A percentile compares a stretch with the other conserved stretches of the same genome.
Conservation (phyloP, 2,888 invertebrate species). For the Glomeris marginata region DNA sequence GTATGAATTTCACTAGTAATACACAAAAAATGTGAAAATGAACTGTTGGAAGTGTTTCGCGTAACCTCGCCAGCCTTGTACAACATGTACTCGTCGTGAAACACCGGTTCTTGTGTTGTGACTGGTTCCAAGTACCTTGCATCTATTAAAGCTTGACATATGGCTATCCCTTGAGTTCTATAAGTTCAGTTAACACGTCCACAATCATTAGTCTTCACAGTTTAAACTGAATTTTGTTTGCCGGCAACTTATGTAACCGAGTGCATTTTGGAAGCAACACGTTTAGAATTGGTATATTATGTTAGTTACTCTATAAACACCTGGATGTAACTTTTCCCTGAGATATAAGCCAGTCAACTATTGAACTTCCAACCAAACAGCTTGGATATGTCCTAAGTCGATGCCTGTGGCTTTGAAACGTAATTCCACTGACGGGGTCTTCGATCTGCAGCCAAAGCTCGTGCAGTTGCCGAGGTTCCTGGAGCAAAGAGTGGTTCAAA, state of each 20-base stretch:
- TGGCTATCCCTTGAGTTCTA: slow-evolving; percentile 56
- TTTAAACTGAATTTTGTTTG: too few species aligned
- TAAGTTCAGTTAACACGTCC: too few species aligned
- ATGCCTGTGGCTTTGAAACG: slow-evolving; percentile 47
- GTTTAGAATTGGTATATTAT: too few species aligned
- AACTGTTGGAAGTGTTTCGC: too few species aligned
- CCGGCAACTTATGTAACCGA: too few species aligned
- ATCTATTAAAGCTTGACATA: slow-evolving; percentile 62
- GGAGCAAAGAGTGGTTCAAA: slow-evolving; percentile 32
- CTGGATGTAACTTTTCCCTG: slow-evolving; percentile 60
- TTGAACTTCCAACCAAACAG: slow-evolving; percentile 61
- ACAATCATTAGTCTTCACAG: too few species aligned
- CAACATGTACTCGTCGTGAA: slow-evolving; percentile 45
- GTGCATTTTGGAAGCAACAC: too few species aligned
- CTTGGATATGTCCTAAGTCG: slow-evolving; percentile 54
- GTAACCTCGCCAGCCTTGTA: slow-evolving; percentile 36
- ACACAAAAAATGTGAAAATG: slow-evolving; percentile 11
- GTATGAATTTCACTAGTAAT: too few species aligned
- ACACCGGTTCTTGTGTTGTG: slow-evolving; percentile 39
- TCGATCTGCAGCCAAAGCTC: slow-evolving; percentile 47
- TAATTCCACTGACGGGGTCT: slow-evolving; percentile 39
- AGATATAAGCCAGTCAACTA: slow-evolving; percentile 68
- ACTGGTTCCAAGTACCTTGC: slow-evolving; percentile 53
- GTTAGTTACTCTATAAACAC: too few species aligned
- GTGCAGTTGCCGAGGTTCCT: slow-evolving; percentile 43